phyloP scores from a whole-genome alignment of 2,888 invertebrate species.

The Ophioninae sp. region DNA sequence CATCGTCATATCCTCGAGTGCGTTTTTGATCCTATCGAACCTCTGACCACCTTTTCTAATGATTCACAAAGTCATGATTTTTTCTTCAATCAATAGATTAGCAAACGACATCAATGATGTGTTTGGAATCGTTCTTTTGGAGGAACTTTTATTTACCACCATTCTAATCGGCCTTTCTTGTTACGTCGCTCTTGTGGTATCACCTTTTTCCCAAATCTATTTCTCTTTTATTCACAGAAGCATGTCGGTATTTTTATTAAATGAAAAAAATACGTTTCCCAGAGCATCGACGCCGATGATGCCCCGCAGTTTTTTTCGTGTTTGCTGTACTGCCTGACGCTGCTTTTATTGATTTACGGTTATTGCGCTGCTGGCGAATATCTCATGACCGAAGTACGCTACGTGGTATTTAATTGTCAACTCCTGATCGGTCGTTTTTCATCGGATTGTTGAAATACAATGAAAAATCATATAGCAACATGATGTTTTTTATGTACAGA shows the following conservation, averaged over 20 bases:
- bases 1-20: slow-evolving; percentile 46
- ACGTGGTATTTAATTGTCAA: not conserved
- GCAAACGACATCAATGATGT: slow-evolving; percentile 39
- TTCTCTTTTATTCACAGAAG: not conserved
- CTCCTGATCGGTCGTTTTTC: not conserved
- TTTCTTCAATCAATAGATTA: slow-evolving; percentile 9
- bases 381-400: slow-evolving; percentile 62
- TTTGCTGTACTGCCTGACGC: not conserved
- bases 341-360: slow-evolving; percentile 55
- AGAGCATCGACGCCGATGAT: slow-evolving; percentile 9
- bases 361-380: slow-evolving; percentile 67
- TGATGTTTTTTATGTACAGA: slow-evolving; percentile 21
- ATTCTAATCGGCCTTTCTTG: slow-evolving; percentile 49
- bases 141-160: slow-evolving; percentile 51
- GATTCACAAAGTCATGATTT: too few species aligned
- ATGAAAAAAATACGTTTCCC: slow-evolving; percentile 1
- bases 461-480: not conserved
- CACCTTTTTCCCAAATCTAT: too few species aligned
- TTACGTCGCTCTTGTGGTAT: slow-evolving; percentile 51
- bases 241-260: not conserved
- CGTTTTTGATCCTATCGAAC: not conserved
- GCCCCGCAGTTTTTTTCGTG: slow-evolving; percentile 3
- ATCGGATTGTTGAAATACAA: not conserved
- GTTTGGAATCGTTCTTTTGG: slow-evolving; percentile 44
- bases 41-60: not conserved